Evolutionary conservation across 2,888 invertebrate species (phyloP).

Genomic region (Oscheius onirici): DNA sequence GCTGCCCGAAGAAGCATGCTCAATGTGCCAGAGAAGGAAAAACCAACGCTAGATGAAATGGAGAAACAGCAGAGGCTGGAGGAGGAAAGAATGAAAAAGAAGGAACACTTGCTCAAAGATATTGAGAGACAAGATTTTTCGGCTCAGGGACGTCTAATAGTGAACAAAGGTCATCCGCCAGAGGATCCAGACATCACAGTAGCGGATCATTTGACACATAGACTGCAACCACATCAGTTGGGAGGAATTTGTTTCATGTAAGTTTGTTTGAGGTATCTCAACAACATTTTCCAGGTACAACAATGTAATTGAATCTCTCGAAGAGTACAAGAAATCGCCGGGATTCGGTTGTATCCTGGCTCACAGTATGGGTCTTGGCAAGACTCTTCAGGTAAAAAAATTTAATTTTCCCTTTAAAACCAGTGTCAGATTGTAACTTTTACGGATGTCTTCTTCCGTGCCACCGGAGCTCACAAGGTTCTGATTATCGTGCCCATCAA

Average conservation of each 20-base stretch:
- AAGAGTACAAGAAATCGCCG: slow-evolving; percentile 83
- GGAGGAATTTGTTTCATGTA: slow-evolving; percentile 68
- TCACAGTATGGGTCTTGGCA: slow-evolving; percentile 94
- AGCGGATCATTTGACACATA: slow-evolving; percentile 56
- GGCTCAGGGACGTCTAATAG: slow-evolving; percentile 51
- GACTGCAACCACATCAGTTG: slow-evolving; percentile 67
- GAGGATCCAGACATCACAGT: slow-evolving; percentile 62
- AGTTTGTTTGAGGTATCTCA: not conserved
- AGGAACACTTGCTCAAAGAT: slow-evolving; percentile 34
- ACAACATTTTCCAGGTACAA: slow-evolving; percentile 78
- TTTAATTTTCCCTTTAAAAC: not conserved
- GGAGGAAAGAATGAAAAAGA: slow-evolving; percentile 37
- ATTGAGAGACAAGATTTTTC: slow-evolving; percentile 51
- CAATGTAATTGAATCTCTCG: slow-evolving; percentile 92
- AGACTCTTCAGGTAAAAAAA: slow-evolving; percentile 80
- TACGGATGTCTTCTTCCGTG: slow-evolving; percentile 91
- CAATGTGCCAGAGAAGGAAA: slow-evolving; percentile 37
- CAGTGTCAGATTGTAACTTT: slow-evolving; percentile 84
- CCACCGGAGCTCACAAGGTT: slow-evolving; percentile 87
- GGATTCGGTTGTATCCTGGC: slow-evolving; percentile 98
- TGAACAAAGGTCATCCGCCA: slow-evolving; percentile 58
- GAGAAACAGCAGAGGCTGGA: slow-evolving; percentile 42
- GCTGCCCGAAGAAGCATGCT: slow-evolving; percentile 24
- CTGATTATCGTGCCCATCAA: slow-evolving; percentile 98
- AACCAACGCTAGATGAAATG: slow-evolving; percentile 33